Evolutionary conservation across 2,888 invertebrate genomes (phyloP).

Genomic region (Himalopsyche anomala): DNA sequence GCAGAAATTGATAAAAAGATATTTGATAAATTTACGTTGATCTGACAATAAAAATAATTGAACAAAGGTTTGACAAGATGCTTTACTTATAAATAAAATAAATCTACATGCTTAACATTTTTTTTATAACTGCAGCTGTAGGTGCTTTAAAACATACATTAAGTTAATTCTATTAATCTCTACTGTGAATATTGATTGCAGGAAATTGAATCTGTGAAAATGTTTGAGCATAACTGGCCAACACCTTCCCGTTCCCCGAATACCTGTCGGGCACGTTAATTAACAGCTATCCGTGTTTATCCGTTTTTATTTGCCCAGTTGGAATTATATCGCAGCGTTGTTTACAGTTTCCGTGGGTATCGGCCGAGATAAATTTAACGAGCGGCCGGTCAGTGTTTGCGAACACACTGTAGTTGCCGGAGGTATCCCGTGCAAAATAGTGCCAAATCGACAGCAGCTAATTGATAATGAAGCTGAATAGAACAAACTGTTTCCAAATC

Average conservation of each 20-base stretch:
- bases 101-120: too few species aligned
- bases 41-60: too few species aligned
- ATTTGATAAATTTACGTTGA: too few species aligned
- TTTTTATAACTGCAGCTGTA: too few species aligned
- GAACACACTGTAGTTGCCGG: constrained; percentile 4
- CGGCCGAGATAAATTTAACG: constrained; percentile 37
- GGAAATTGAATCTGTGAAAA: not conserved
- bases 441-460: constrained; percentile 22
- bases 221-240: not conserved
- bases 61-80: too few species aligned
- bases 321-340: constrained; percentile 38
- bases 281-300: constrained; percentile 44
- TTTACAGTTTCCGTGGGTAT: constrained; percentile 35
- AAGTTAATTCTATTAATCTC: too few species aligned
- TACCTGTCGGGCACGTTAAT: constrained; percentile 45
- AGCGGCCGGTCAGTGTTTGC: constrained; percentile 15
- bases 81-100: too few species aligned
- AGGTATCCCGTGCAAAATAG: constrained; percentile 10
- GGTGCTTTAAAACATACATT: too few species aligned
- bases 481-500: constrained; percentile 7
- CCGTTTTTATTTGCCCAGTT: constrained; percentile 48
- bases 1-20: too few species aligned
- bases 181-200: too few species aligned
- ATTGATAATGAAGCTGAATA: constrained; percentile 29
- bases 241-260: constrained; percentile 30